A percentile compares a stretch with the other conserved stretches of the same genome.
Evolutionary conservation across 2,113 vertebrate species (phyloP).

Genomic region (Hydrochoerus hydrochaeris): DNA sequence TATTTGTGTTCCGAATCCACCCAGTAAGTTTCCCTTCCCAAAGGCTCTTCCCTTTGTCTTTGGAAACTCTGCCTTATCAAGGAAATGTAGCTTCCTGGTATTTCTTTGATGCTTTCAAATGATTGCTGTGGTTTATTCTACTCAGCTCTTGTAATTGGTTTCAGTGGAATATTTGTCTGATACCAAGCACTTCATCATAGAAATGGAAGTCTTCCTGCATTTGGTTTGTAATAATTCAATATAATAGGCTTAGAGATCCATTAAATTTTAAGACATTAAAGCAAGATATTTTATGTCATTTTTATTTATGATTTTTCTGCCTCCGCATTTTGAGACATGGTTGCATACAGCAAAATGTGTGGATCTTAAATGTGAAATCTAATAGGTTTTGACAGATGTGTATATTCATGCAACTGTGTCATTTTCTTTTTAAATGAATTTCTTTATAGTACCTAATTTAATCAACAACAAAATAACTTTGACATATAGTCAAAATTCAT

Average conservation of each 20-base stretch:
- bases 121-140: neutral
- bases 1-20: neutral
- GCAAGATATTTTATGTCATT: neutral
- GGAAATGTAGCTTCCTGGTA: neutral
- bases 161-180: neutral
- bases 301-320: slow-evolving; percentile 26
- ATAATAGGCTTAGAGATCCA: neutral
- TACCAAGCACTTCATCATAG: neutral
- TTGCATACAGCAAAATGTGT: neutral
- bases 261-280: slow-evolving; percentile 12
- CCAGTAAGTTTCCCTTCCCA: neutral
- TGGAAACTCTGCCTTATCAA: neutral
- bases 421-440: slow-evolving; percentile 46
- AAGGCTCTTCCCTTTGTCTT: neutral
- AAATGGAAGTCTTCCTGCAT: neutral
- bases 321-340: neutral
- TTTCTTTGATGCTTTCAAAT: neutral
- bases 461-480: slow-evolving; percentile 50
- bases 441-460: slow-evolving; percentile 32
- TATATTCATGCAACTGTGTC: neutral
- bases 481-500: slow-evolving; percentile 41
- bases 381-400: slow-evolving; percentile 23
- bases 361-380: neutral
- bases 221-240: slow-evolving; percentile 35
- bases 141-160: neutral